Evolutionary conservation across 2,888 invertebrate species (phyloP), one percentile per base, ranked within the genome.

Genomic region (Lepidocyrtinus sp.): DNA sequence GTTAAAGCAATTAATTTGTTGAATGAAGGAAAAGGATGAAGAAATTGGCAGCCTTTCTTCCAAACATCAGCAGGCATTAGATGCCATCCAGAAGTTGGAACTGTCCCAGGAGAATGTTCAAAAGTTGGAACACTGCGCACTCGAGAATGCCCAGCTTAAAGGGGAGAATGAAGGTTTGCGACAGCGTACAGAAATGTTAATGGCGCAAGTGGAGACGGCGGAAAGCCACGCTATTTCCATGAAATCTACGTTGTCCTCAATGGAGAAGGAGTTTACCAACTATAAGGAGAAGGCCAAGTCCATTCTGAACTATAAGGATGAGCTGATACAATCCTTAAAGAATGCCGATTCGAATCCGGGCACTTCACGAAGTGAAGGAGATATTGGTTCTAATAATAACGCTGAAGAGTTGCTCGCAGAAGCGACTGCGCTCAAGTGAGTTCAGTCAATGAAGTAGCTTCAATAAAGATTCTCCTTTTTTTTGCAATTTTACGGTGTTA

Each of bases 201-300:
- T 64, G 22, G 36, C 50, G 7, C 72, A 82, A 36, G 55, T 73
- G 7, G 81, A 82, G 46, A 50, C 74, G 3, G 69, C 68, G 19
- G 80, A 83, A 64, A 81, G 72, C 21, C 84, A 86, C 71, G 72
- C 82, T 1, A 67, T 77, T 62, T 72, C 78, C n/a, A 67, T 81
- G 24, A 84, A 83, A 71, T 81, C 84, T 1, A 74, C 84, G 2
- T 45, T 85, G 1, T 59, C 74, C 0, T 73, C 68, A 7, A 69
- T 82, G 27, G 85, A 86, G 73, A 82, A 80, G 15, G 95, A 95
- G 87, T 90, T 94, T 86, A 91, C 92, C 73, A 93, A 93, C 73
- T 95, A 95, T 88, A 92, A 94, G 85, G 91, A 92, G n/a, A 93
- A 95, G 87, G 95, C 95, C 0, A 92, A 94, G 86, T 91, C 92